phyloP scores from a whole-genome alignment of 2,888 invertebrate genomes.

The Megaustenia siamemsis region DNA sequence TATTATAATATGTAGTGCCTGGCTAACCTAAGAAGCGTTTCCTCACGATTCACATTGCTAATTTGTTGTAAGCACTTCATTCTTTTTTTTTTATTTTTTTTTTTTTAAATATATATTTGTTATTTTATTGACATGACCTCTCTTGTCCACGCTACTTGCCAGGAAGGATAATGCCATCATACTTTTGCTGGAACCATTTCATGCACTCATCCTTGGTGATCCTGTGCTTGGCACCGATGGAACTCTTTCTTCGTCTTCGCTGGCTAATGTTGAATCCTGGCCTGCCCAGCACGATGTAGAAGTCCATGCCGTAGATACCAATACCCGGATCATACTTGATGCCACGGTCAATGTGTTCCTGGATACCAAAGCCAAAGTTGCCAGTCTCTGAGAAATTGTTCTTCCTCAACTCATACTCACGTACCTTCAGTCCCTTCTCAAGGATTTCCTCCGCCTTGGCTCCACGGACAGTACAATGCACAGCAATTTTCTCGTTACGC shows the following conservation, averaged over 20 bases:
- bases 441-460: conserved; percentile 99
- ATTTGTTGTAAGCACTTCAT: too few species aligned
- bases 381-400: conserved; percentile 92
- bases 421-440: conserved; percentile 97
- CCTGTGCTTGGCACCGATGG: conserved; percentile 95
- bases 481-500: conserved; percentile 99
- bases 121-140: not conserved
- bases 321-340: conserved; percentile 81
- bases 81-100: too few species aligned
- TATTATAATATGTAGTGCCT: too few species aligned
- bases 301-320: conserved; percentile 98
- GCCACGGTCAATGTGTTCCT: conserved; percentile 98
- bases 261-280: conserved; percentile 98
- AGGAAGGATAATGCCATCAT: conserved; percentile 79
- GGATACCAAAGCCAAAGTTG: conserved; percentile 99
- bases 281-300: conserved; percentile 98
- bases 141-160: conserved; percentile 72
- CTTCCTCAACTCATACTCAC: conserved; percentile 98
- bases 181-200: conserved; percentile 99
- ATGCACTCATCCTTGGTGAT: conserved; percentile 98
- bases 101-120: too few species aligned
- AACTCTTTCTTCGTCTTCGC: conserved; percentile 94
- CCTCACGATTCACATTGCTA: too few species aligned
- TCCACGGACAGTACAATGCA: conserved; percentile 99
- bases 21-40: too few species aligned